phyloP scores from a whole-genome alignment of 2,797 vertebrate genomes.

The Limnodromus scolopaceus region DNA sequence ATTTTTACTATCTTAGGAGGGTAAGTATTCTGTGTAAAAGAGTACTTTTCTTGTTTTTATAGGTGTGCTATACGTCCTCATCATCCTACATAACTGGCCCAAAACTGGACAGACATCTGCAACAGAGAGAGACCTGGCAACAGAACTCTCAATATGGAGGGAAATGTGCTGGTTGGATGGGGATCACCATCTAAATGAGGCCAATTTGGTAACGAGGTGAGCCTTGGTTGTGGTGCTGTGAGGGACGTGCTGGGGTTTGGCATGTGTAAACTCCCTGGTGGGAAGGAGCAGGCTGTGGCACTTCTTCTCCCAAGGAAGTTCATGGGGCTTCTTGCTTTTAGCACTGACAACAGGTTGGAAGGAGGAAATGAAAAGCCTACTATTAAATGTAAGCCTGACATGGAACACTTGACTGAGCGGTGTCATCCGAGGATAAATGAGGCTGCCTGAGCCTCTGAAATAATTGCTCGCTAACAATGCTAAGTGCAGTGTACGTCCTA shows the following conservation, averaged over 20 bases:
- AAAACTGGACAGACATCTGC: background rate
- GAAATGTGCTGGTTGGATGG: background rate
- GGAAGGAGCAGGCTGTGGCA: background rate
- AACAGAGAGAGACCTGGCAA: background rate
- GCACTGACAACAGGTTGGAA: background rate
- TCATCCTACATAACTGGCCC: background rate
- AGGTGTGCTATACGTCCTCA: background rate
- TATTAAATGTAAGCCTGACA: background rate
- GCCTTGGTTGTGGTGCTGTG: background rate
- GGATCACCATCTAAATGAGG: background rate
- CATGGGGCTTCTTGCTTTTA: background rate
- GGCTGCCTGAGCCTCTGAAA: background rate
- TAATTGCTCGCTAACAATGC: background rate
- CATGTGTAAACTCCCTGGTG: background rate
- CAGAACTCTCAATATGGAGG: background rate
- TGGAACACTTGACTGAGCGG: background rate
- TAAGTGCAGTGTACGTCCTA: background rate
- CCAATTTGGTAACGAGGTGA: background rate
- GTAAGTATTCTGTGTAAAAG: background rate
- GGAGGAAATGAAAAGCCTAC: background rate
- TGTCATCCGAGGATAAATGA: background rate
- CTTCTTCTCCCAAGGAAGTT: background rate
- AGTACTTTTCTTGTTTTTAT: background rate
- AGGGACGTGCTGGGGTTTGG: background rate
- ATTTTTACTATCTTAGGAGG: background rate